Percentiles rank a stretch among this genome's conserved stretches.
Evolutionary conservation across 2,797 vertebrate genomes (phyloP).

Genomic region (Remorina albescens): DNA sequence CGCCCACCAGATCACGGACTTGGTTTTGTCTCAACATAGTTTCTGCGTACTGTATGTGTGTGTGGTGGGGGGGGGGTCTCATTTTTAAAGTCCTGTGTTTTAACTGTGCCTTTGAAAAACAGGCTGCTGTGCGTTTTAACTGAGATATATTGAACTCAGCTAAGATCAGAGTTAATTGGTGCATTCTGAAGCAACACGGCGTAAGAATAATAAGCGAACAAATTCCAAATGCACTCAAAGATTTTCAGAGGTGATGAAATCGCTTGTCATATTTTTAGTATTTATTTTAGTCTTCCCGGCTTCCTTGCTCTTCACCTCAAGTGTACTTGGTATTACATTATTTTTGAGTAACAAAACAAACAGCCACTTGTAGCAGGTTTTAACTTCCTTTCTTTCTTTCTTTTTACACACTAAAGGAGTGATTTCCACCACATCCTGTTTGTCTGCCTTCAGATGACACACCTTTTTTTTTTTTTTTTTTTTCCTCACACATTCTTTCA

Average conservation of each 20-base stretch:
- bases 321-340: conserved; percentile 61
- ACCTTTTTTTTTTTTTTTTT: conserved; percentile 22
- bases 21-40: conserved; percentile 13
- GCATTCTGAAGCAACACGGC: conserved; percentile 54
- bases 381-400: conserved; percentile 10
- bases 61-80: background rate
- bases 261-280: conserved; percentile 63
- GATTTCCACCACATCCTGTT: conserved; percentile 10
- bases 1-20: conserved; percentile 61
- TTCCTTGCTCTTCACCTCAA: conserved; percentile 46
- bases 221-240: conserved; percentile 45
- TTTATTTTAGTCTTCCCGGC: conserved; percentile 54
- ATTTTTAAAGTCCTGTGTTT: conserved; percentile 35
- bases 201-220: conserved; percentile 54
- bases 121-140: conserved; percentile 34
- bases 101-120: conserved; percentile 56
- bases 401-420: conserved; percentile 1
- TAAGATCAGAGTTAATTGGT: conserved; percentile 14
- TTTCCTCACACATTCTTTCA: conserved; percentile 18
- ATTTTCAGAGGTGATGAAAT: conserved; percentile 64
- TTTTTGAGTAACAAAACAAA: conserved; percentile 16
- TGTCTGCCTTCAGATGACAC: conserved; percentile 24
- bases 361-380: conserved; percentile 24
- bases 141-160: conserved; percentile 18
- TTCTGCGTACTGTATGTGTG: background rate